Percentiles rank a stretch among this genome's conserved stretches.
Conservation (phyloP, 2,888 invertebrate genomes). For the Kryphioiulus occultus region DNA sequence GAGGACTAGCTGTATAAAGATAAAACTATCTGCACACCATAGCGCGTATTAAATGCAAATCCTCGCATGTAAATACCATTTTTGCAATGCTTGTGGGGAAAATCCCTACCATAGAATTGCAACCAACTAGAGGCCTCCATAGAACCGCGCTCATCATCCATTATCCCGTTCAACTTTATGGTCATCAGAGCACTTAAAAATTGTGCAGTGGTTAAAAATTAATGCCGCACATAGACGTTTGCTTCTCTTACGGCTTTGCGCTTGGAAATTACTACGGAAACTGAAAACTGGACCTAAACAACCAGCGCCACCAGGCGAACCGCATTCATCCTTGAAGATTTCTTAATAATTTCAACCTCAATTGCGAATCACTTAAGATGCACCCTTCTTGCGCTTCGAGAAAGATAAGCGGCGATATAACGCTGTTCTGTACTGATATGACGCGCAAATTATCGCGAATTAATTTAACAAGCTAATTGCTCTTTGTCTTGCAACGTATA, state of each 20-base stretch:
- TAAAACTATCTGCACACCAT: constrained; percentile 36
- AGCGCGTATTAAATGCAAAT: constrained; percentile 28
- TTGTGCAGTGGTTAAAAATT: constrained; percentile 36
- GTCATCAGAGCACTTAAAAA: constrained; percentile 20
- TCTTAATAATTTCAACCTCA: neutral
- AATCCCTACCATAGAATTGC: constrained; percentile 20
- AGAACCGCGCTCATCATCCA: constrained; percentile 3
- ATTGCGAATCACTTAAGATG: neutral
- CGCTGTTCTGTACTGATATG: neutral
- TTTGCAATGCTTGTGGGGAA: constrained; percentile 36
- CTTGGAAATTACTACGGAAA: neutral
- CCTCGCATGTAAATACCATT: constrained; percentile 38
- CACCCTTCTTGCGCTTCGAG: neutral
- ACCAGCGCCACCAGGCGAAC: neutral
- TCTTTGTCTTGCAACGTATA: neutral
- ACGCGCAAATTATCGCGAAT: neutral
- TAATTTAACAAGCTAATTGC: constrained; percentile 8
- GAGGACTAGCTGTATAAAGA: neutral
- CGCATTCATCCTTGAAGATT: neutral
- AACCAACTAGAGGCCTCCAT: neutral
- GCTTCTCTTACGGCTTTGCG: neutral
- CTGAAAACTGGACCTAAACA: neutral
- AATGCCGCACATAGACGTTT: neutral
- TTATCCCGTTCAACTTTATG: constrained; percentile 36
- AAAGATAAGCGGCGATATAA: neutral